Conservation (phyloP, 2,888 invertebrate genomes). For the Clivina fossor region DNA sequence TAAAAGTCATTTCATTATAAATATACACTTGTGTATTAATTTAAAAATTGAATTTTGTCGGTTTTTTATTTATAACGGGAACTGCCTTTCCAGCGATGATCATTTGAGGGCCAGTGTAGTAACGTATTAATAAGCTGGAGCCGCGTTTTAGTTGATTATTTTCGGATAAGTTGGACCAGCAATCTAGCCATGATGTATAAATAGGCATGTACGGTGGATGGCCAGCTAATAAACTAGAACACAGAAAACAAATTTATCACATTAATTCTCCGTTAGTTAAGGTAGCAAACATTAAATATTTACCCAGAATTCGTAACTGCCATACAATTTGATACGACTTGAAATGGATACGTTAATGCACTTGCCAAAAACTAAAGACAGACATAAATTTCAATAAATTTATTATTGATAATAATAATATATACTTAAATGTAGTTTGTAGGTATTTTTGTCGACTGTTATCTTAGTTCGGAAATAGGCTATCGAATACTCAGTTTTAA, state of each 20-base stretch:
- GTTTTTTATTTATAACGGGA: constrained; percentile 38
- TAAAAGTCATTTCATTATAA: constrained; percentile 2
- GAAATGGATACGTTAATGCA: constrained; percentile 88
- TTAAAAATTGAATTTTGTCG: no score
- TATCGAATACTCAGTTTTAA: no score
- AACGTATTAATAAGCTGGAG: constrained; percentile 78
- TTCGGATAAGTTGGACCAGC: constrained; percentile 76
- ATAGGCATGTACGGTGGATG: constrained; percentile 82
- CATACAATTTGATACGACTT: constrained; percentile 91
- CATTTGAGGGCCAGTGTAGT: constrained; percentile 60
- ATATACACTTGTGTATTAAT: constrained; percentile 1
- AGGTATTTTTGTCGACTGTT: no score
- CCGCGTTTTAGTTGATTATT: constrained; percentile 83
- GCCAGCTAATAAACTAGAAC: constrained; percentile 71
- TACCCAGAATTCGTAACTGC: constrained; percentile 77
- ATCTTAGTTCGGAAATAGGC: no score
- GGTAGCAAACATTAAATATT: constrained; percentile 39
- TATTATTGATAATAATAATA: neutral
- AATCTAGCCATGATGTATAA: constrained; percentile 79
- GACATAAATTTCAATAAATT: constrained; percentile 32
- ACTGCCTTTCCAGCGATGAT: constrained; percentile 48
- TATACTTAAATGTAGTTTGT: neutral
- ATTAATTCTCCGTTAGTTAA: neutral
- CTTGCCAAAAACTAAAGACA: constrained; percentile 71
- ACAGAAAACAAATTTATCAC: neutral